Evolutionary conservation across 2,888 invertebrate genomes (phyloP).

Genomic region (Plutella xylostella): DNA sequence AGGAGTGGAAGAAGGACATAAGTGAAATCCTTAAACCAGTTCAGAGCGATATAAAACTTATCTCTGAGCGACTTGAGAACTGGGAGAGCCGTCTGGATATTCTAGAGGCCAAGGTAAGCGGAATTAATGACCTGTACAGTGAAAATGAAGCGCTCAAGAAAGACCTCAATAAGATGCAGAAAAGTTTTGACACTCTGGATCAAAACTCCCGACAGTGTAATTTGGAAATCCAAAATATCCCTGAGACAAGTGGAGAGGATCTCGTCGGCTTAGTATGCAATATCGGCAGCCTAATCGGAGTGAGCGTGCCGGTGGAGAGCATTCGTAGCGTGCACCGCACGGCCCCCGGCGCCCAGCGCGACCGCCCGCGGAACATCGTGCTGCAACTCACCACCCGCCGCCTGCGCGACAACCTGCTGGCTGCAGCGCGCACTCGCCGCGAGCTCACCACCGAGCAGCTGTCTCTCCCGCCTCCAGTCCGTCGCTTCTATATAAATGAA

Average conservation of each 20-base stretch:
- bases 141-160: neutral
- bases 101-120: neutral
- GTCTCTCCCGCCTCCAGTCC: neutral
- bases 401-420: slow-evolving; percentile 10
- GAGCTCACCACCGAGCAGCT: slow-evolving; percentile 5
- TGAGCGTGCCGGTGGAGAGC: neutral
- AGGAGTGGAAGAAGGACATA: neutral
- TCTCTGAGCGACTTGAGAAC: neutral
- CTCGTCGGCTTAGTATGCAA: neutral
- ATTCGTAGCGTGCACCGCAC: slow-evolving; percentile 7
- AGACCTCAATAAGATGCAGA: neutral
- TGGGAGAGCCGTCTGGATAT: neutral
- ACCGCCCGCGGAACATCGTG: slow-evolving; percentile 13
- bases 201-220: slow-evolving; percentile 9
- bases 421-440: slow-evolving; percentile 11
- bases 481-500: slow-evolving; percentile 7
- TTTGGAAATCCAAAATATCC: slow-evolving; percentile 12
- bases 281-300: slow-evolving; percentile 5
- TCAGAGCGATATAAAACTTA: neutral
- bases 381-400: slow-evolving; percentile 11
- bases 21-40: neutral
- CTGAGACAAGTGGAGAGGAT: slow-evolving; percentile 11
- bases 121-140: too few species aligned
- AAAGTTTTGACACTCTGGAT: slow-evolving; percentile 5
- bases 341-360: slow-evolving; percentile 1